Evolutionary conservation across 2,888 invertebrate species (phyloP).

Genomic region (Epinotia demarniana): DNA sequence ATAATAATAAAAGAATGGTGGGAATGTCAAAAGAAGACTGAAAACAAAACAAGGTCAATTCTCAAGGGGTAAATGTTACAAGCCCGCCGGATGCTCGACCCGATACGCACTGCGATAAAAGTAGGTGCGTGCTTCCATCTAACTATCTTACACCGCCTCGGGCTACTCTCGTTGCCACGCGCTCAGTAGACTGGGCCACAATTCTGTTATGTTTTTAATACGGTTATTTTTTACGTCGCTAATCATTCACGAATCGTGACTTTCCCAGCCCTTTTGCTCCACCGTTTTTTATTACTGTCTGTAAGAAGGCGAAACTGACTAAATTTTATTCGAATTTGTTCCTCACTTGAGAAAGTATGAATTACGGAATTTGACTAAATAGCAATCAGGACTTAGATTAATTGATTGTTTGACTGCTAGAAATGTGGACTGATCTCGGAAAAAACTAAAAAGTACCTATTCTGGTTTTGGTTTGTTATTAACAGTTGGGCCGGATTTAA

Average conservation of each 20-base stretch:
- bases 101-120: conserved; percentile 52
- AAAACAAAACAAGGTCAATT: conserved; percentile 45
- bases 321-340: conserved; percentile 10
- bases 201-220: conserved; percentile 81
- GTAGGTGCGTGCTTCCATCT: conserved; percentile 57
- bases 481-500: background rate
- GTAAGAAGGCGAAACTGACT: conserved; percentile 5
- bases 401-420: background rate
- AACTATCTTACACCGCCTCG: conserved; percentile 63
- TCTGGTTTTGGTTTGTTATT: background rate
- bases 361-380: background rate
- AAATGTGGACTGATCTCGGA: background rate
- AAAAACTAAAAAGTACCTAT: background rate
- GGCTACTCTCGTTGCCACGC: conserved; percentile 65
- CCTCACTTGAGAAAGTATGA: background rate
- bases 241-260: conserved; percentile 66
- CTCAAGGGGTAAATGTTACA: conserved; percentile 37
- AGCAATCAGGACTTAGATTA: background rate
- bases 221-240: conserved; percentile 77
- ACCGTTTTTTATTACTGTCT: conserved; percentile 3
- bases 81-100: conserved; percentile 45
- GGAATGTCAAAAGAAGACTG: conserved; percentile 41
- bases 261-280: conserved; percentile 60
- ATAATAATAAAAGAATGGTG: conserved; percentile 41
- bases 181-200: conserved; percentile 76